Percentiles rank a stretch among this genome's conserved stretches.
Evolutionary conservation across 2,797 vertebrate genomes (phyloP).

Genomic region (Pteronotus mesoamericanus): DNA sequence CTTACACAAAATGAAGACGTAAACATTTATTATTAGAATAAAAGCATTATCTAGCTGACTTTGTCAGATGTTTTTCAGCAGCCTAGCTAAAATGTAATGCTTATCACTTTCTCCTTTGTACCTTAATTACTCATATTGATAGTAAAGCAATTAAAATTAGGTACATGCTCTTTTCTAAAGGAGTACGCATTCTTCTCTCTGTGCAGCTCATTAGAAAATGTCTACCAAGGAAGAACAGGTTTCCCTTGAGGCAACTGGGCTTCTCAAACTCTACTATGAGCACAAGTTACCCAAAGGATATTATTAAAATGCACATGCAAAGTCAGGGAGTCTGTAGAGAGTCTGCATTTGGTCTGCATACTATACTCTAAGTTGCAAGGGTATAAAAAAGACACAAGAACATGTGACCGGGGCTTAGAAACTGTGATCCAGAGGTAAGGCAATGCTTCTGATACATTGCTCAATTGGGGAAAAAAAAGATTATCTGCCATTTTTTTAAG

Average conservation of each 20-base stretch:
- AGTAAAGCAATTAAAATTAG: slow-evolving; percentile 40
- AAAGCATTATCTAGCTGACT: neutral
- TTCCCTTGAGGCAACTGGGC: neutral
- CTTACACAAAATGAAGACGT: neutral
- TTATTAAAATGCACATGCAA: slow-evolving; percentile 52
- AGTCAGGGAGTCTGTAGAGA: neutral
- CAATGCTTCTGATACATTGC: neutral
- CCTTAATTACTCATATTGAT: neutral
- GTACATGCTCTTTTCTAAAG: slow-evolving; percentile 18
- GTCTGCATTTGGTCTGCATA: neutral
- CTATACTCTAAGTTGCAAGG: neutral
- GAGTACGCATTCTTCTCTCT: neutral
- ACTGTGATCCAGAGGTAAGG: neutral
- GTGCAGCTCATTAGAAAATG: slow-evolving; percentile 34
- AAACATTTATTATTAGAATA: neutral
- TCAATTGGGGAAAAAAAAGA: neutral
- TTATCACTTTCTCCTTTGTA: neutral
- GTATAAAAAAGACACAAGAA: neutral
- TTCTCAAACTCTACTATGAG: slow-evolving; percentile 22
- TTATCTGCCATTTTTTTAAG: neutral
- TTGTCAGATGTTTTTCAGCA: neutral
- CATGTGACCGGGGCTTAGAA: neutral
- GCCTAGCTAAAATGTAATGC: neutral
- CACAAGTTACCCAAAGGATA: slow-evolving; percentile 30
- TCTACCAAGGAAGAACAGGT: neutral